phyloP scores from a whole-genome alignment of 2,113 vertebrate species.

The Polypterus senegalus region DNA sequence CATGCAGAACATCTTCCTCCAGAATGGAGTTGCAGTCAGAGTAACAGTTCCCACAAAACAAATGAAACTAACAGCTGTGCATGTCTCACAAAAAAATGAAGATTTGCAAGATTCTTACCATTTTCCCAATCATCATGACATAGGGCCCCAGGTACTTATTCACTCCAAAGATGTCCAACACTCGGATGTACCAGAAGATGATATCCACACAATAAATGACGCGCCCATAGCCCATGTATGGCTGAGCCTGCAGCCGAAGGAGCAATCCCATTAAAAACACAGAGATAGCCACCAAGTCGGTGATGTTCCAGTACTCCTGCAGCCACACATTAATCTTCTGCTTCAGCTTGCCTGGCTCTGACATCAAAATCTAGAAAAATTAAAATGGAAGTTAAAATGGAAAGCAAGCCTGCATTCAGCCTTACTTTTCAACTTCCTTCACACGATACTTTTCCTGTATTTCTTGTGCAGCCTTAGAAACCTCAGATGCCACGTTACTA shows the following conservation, averaged over 20 bases:
- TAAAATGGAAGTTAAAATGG: not conserved
- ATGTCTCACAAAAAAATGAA: no score
- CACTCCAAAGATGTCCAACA: slow-evolving; percentile 95
- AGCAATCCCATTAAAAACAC: slow-evolving; percentile 77
- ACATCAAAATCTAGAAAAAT: slow-evolving; percentile 83
- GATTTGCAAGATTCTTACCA: slow-evolving; percentile 54
- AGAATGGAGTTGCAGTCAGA: no score
- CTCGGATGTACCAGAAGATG: slow-evolving; percentile 97
- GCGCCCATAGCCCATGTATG: slow-evolving; percentile 89
- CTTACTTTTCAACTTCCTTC: no score
- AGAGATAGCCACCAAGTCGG: slow-evolving; percentile 79
- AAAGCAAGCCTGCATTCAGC: not conserved
- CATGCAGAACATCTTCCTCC: no score
- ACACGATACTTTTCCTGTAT: no score
- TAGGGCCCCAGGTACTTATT: slow-evolving; percentile 97
- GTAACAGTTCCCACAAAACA: no score
- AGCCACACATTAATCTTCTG: slow-evolving; percentile 97
- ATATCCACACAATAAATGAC: slow-evolving; percentile 97
- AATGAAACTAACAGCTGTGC: no score
- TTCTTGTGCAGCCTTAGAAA: no score
- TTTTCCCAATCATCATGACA: slow-evolving; percentile 99
- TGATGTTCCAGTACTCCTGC: slow-evolving; percentile 98
- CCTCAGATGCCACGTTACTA: no score
- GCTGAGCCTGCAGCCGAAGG: slow-evolving; percentile 80
- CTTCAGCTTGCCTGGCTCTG: slow-evolving; percentile 89